Conservation (phyloP, 1,140 invertebrate genomes). For the Coelopa frigida region DNA sequence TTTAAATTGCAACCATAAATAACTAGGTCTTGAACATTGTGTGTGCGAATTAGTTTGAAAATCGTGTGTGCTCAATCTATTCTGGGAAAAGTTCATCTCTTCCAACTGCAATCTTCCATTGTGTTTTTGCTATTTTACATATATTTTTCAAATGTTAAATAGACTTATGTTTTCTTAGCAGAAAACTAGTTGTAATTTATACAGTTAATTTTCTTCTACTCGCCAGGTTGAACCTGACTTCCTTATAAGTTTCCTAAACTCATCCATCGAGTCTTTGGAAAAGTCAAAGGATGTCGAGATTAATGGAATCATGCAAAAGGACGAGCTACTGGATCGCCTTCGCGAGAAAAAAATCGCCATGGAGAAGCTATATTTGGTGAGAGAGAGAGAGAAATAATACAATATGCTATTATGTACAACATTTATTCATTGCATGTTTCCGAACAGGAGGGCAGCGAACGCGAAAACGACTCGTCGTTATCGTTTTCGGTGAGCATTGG, state of each 20-base stretch:
- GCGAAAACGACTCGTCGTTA: conserved; percentile 37
- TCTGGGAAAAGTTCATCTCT: too few relatives aligned
- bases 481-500: conserved; percentile 39
- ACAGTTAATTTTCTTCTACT: too few relatives aligned
- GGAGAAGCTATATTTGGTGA: conserved; percentile 38
- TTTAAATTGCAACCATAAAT: too few relatives aligned
- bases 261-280: conserved; percentile 56
- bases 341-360: conserved; percentile 56
- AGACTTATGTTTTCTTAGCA: too few relatives aligned
- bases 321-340: conserved; percentile 57
- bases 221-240: conserved; percentile 63
- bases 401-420: background rate
- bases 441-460: conserved; percentile 33
- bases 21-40: too few relatives aligned
- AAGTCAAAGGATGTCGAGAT: conserved; percentile 45
- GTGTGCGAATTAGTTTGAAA: too few relatives aligned
- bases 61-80: too few relatives aligned
- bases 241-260: conserved; percentile 61
- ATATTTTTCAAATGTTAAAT: too few relatives aligned
- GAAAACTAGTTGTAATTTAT: too few relatives aligned
- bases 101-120: too few relatives aligned
- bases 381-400: background rate
- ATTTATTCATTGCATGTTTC: background rate
- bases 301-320: conserved; percentile 48
- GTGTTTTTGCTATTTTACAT: too few relatives aligned